Conservation (phyloP, 2,113 vertebrate species). For the Pogonocichla stellata region DNA sequence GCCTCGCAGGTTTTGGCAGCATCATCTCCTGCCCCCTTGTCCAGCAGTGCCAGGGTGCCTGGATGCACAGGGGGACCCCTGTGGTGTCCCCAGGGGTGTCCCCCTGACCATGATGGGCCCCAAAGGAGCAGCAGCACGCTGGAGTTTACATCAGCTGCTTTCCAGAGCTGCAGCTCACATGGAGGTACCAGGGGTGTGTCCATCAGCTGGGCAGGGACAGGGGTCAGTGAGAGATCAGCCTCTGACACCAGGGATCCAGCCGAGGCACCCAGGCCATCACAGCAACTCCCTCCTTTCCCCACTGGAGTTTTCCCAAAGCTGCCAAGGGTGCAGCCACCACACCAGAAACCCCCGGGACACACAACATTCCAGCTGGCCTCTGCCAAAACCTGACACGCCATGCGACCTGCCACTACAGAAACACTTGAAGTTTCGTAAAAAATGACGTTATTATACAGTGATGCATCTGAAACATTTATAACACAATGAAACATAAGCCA, state of each 20-base stretch:
- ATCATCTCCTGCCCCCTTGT: background rate
- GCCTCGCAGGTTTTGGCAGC: background rate
- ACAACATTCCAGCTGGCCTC: accelerated
- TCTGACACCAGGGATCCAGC: background rate
- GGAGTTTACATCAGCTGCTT: background rate
- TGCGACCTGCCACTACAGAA: accelerated
- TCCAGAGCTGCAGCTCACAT: background rate
- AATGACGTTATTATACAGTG: accelerated
- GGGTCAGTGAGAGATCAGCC: background rate
- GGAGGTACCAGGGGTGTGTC: accelerated
- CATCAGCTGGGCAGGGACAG: background rate
- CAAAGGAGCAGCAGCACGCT: accelerated
- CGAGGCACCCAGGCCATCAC: accelerated
- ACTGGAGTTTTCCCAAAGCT: background rate
- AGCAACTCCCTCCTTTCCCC: background rate
- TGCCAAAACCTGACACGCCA: accelerated
- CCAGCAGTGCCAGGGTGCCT: background rate
- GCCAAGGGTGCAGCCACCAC: background rate
- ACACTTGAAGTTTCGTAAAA: background rate
- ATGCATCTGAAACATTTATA: background rate
- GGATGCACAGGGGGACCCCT: accelerated
- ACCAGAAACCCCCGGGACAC: background rate
- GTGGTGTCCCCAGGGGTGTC: accelerated
- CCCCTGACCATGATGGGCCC: background rate
- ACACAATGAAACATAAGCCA: background rate